Base-by-base conservation (phyloP, 2,113 vertebrate species). In the Misgurnus mizolepis region DNA sequence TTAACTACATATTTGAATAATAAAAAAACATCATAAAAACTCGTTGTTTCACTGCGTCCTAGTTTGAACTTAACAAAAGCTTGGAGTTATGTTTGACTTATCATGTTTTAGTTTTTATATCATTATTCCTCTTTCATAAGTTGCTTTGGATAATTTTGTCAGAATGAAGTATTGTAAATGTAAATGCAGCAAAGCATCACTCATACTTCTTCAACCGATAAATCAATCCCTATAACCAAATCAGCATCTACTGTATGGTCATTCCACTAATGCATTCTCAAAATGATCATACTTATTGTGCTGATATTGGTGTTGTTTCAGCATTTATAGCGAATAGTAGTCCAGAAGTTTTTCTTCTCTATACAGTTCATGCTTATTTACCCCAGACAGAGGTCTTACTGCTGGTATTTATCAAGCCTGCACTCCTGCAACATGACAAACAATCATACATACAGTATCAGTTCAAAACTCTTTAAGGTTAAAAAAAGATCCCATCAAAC, bases 1-100 rank as follows among this genome's bases (percentile, higher is more conserved):
- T 45, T 40, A 75, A 58, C 78, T 64, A 69, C 73, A 79, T 64
- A 62, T 67, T 62, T 67, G 9, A 47, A 58, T 61, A 65, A 72
- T 0, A 50, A 71, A 39, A 22, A 70, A 39, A 7, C 50, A 53
- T 53, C 50, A 53, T 58, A 79, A 34, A 53, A 50, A 58, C 61
- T 56, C 10, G 40, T 72, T 71, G 49, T 71, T 43, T 41, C 49
- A 45, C 18, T 49, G 69, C 5, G 49, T 53, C 49, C 49, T 53
- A 53, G 49, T 53, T 53, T 53, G 50, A 53, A 53, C 50, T 53
- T 53, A 14, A 53, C 14, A 53, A 53, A 15, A 5, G 14, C 50
- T 53, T 53, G 50, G 50, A 53, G 5, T 14, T 53, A 15, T 12
- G 12, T 15, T 4, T 4, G 4, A 53, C 50, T 53, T 53, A 12